These are phyloP conservation scores for Apodemia zela DNA, from an alignment of 2,888 invertebrate genomes.

Conservation along the genomic window DNA sequence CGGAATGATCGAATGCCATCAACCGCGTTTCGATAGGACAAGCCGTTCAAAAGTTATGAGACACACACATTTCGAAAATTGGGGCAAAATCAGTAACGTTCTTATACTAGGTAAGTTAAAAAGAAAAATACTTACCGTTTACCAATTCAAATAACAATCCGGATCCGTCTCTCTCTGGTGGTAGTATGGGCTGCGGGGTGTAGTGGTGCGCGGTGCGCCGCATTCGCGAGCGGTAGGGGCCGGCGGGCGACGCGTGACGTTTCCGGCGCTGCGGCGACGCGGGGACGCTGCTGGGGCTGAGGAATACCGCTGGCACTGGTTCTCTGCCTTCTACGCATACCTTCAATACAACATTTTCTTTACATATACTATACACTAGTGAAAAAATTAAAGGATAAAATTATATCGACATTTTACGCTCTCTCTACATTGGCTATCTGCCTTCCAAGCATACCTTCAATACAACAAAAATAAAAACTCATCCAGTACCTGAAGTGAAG, in stretches of 20 bases:
- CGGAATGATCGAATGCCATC: too few relatives aligned
- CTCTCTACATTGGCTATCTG: too few relatives aligned
- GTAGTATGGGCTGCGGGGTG: slow-evolving; percentile 96
- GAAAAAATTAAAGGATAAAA: too few relatives aligned
- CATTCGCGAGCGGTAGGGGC: slow-evolving; percentile 74
- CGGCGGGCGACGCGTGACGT: slow-evolving; percentile 83
- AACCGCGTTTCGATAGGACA: too few relatives aligned
- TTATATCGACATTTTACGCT: too few relatives aligned
- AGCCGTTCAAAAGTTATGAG: too few relatives aligned
- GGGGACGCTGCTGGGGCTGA: slow-evolving; percentile 87
- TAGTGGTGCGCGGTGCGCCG: slow-evolving; percentile 81
- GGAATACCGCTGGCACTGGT: slow-evolving; percentile 86
- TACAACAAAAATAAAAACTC: too few relatives aligned
- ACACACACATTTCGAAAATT: too few relatives aligned
- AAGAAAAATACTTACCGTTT: slow-evolving; percentile 55
- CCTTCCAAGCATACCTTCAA: too few relatives aligned
- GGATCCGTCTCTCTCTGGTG: slow-evolving; percentile 93
- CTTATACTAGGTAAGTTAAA: too few relatives aligned
- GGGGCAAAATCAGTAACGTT: too few relatives aligned
- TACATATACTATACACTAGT: too few relatives aligned
- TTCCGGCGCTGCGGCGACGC: slow-evolving; percentile 83
- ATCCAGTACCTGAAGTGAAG: slow-evolving; percentile 55
- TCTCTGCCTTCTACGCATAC: slow-evolving; percentile 82
- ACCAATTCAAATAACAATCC: slow-evolving; percentile 86
- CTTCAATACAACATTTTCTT: slow-evolving; percentile 35